A percentile compares a stretch with the other conserved stretches of the same genome.
Evolutionary conservation across 2,113 vertebrate species (phyloP).

Genomic region (Silurus glanis): DNA sequence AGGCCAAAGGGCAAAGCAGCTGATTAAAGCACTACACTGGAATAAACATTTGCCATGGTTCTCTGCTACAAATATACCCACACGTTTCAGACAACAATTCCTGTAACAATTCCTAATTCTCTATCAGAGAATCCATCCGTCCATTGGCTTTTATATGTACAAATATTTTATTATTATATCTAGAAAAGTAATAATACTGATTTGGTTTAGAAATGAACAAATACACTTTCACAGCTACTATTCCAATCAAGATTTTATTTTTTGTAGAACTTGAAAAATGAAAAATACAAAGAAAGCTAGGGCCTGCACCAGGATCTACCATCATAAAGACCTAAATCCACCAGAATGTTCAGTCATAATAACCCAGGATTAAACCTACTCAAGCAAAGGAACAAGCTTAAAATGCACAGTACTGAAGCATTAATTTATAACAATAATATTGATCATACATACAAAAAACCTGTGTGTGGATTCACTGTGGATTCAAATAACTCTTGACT

Average conservation of each 20-base stretch:
- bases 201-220: background rate
- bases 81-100: background rate
- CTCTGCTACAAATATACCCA: slow-evolving; percentile 36
- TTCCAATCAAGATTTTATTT: background rate
- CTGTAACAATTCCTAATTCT: background rate
- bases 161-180: background rate
- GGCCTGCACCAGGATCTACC: background rate
- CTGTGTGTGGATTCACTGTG: background rate
- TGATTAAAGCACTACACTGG: slow-evolving; percentile 67
- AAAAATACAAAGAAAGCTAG: background rate
- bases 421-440: background rate
- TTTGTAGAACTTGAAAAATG: background rate
- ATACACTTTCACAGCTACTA: background rate
- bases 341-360: background rate
- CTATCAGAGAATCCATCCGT: background rate
- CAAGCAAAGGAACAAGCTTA: background rate
- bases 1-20: slow-evolving; percentile 58
- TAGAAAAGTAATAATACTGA: background rate
- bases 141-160: background rate
- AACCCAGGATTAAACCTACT: background rate
- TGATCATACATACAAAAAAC: background rate
- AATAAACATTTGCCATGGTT: slow-evolving; percentile 51
- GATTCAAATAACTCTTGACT: background rate
- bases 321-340: background rate
- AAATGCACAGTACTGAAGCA: background rate